Conservation (phyloP, 1,140 invertebrate species). For the Eriocheir sinensis region DNA sequence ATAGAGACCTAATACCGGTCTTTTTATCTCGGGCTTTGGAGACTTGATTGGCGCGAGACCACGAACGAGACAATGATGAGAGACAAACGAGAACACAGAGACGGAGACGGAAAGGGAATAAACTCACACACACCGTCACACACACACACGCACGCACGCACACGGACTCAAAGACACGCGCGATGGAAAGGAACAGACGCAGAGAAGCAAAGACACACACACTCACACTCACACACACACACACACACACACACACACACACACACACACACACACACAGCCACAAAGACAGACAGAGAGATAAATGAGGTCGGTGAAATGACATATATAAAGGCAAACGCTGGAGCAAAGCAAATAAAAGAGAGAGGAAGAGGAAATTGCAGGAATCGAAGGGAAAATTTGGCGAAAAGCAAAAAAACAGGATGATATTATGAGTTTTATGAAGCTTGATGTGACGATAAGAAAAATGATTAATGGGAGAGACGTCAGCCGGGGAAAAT, state of each 20-base stretch:
- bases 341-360: too few species aligned
- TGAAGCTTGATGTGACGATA: too few species aligned
- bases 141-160: neutral
- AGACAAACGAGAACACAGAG: neutral
- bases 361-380: too few species aligned
- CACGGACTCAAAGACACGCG: too few species aligned
- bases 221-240: slow-evolving; percentile 6
- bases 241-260: slow-evolving; percentile 28
- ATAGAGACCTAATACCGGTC: neutral
- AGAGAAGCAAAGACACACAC: neutral
- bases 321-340: too few species aligned
- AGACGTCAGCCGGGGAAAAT: too few species aligned
- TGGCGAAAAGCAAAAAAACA: too few species aligned
- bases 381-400: too few species aligned
- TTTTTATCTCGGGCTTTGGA: neutral
- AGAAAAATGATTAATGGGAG: too few species aligned
- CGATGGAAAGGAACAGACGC: too few species aligned
- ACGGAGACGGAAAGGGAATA: neutral
- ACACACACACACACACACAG: slow-evolving; percentile 3
- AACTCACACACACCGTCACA: neutral
- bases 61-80: neutral
- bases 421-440: too few species aligned
- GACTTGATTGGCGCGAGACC: neutral
- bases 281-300: neutral
- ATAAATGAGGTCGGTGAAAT: neutral